Conservation (phyloP, 2,797 vertebrate species). For the Adrianichthys oophorus region DNA sequence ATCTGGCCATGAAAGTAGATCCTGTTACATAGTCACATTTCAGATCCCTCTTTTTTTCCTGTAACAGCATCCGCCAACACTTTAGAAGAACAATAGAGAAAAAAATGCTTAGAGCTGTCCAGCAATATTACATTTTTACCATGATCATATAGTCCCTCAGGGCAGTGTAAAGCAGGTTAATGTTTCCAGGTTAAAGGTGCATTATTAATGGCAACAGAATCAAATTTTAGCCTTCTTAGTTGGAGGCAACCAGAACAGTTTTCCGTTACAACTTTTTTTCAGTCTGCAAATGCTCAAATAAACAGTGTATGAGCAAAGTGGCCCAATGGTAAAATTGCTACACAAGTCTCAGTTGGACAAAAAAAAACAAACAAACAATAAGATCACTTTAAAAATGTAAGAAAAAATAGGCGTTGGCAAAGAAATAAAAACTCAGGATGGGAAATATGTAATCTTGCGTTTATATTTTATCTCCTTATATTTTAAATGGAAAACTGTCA, state of each 20-base stretch:
- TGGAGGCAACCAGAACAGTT: not conserved
- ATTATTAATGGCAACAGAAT: conserved; percentile 16
- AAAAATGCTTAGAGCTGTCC: conserved; percentile 8
- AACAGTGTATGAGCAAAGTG: not conserved
- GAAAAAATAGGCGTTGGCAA: conserved; percentile 21
- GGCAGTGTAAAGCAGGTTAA: conserved; percentile 17
- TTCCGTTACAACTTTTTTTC: not conserved
- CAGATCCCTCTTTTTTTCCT: conserved; percentile 17
- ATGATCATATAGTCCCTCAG: not conserved
- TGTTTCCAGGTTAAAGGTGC: conserved; percentile 30
- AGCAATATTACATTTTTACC: conserved; percentile 18
- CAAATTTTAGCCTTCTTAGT: conserved; percentile 4
- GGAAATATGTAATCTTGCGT: conserved; percentile 10
- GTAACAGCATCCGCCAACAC: conserved; percentile 34
- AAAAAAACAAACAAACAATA: not conserved
- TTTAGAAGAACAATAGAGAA: conserved; percentile 35
- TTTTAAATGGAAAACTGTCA: conserved; percentile 36
- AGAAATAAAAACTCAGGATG: conserved; percentile 5
- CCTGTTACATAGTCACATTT: conserved; percentile 41
- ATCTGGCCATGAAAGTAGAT: conserved; percentile 41
- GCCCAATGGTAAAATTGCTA: not conserved
- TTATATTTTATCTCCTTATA: conserved; percentile 47
- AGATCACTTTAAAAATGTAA: conserved; percentile 29
- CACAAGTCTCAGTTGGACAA: conserved; percentile 28
- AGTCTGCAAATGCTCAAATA: not conserved